Evolutionary conservation across 2,113 vertebrate genomes (phyloP), one percentile per base, ranked within the genome.

Genomic region (Cyphomyrus plagiostoma): DNA sequence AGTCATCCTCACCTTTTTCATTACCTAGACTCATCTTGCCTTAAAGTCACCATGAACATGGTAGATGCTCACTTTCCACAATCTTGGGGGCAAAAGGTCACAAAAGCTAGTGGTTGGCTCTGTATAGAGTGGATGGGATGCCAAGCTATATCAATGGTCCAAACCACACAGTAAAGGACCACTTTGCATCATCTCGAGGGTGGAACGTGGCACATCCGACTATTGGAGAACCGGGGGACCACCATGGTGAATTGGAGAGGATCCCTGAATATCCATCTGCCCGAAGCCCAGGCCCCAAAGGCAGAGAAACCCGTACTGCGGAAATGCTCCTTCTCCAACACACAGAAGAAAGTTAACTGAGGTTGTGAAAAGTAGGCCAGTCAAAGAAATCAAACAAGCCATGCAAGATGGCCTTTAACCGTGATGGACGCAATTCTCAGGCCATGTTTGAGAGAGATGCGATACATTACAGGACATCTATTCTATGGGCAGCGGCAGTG

Each of bases 391-490:
- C 89, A 89, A 91, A 89, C 49, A 52, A 48, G 66, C n/a, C 70
- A 23, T 13, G 88, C 88, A 89, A 90, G 89, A 92, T 91, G 91
- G 86, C 90, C 87, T 92, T 88, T 92, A 89, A 92, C 90, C 62
- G 83, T 91, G 90, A 92, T 92, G 87, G 91, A 91, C 91, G 66
- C 53, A 90, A 87, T 90, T 89, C 89, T 83, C 82, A 89, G 88
- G 89, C 90, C 90, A 87, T 90, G 91, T 90, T 89, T 90, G 70
- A 70, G 86, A 17, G 77, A 89, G 89, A 90, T 91, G 90, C 88
- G 90, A 91, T 87, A 91, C 86, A 87, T 88, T 89, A 48, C 45
- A 66, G 90, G 87, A 91, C 89, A 91, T 93, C 91, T 91, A 90
- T 93, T 91, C 89, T 88, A 83, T 23, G 83, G 88, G 52, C 45